Base-by-base conservation (phyloP, 2,888 invertebrate genomes). In the Athripsodes cinereus region DNA sequence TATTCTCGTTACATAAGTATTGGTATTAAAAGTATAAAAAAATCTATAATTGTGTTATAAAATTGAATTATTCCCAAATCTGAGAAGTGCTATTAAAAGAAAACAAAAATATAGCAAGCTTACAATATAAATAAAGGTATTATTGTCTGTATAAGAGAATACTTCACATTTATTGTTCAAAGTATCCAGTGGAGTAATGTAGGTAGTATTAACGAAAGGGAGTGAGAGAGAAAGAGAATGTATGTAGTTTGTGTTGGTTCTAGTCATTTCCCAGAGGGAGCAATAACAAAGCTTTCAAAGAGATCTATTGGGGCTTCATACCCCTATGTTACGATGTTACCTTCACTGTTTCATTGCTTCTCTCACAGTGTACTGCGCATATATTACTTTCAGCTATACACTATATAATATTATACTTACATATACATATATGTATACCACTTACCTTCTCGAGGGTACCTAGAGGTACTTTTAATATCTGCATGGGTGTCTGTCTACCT, bases 241-340 rank as follows among this genome's bases (percentile, higher is more conserved):
- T 8, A 40, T 35, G 44, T 56, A 51, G 50, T 52, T 61, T 55
- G 40, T 52, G 59, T 53, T 54, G 57, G 57, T 56, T 59, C 55
- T 55, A 53, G 55, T 57, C 55, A 40, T 50, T 60, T 58, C 58
- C 62, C 62, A 50, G 47, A 44, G 60, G 62, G 62, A 59, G 62
- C 58, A 55, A 62, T 62, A 62, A 62, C 60, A 62, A 60, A 62
- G 62, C 62, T 60, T 60, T 62, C 62, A 62, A 62, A 60, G 57
- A 62, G 62, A 62, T 62, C 58, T 62, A 62, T 62, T 58, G 62
- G 57, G 62, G 58, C 60, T 57, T 50, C 55, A 54, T 56, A 53
- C 56, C 26, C 44, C 50, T 57, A 57, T 55, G 55, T 58, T 58
- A 58, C 60, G 57, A 52, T 57, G 50, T 49, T 58, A 55, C 58